Conservation (phyloP, 2,888 invertebrate genomes). For the Coelogynopora nodosa region DNA sequence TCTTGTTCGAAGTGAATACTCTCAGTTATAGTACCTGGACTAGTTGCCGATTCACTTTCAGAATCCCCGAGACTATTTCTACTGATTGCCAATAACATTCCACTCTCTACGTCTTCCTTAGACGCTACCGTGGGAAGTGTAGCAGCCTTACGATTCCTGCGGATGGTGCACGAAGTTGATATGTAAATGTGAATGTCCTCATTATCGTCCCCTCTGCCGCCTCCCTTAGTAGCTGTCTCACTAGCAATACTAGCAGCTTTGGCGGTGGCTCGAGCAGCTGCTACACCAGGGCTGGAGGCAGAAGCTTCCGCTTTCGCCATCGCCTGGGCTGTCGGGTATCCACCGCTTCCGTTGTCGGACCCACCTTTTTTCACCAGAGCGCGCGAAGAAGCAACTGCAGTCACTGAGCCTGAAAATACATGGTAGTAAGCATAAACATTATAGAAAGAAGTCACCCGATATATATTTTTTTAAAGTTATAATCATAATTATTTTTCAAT, state of each 20-base stretch:
- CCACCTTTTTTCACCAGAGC: not conserved
- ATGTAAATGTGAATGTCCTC: slow-evolving; percentile 9
- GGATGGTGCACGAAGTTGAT: slow-evolving; percentile 28
- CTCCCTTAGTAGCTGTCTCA: not conserved
- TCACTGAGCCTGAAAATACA: not conserved
- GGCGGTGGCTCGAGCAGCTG: slow-evolving; percentile 36
- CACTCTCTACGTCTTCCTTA: not conserved
- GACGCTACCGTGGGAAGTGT: not conserved
- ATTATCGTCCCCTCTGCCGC: not conserved
- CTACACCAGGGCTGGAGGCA: not conserved
- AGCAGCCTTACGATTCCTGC: not conserved
- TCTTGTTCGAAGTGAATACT: not conserved
- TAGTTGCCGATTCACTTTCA: too few species aligned
- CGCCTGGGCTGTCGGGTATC: not conserved
- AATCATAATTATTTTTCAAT: not conserved
- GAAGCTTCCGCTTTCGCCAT: slow-evolving; percentile 20
- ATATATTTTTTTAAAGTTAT: too few species aligned
- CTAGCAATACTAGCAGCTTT: slow-evolving; percentile 35
- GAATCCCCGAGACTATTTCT: not conserved
- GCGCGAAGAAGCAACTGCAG: not conserved
- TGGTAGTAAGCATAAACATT: not conserved
- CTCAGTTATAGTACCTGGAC: not conserved
- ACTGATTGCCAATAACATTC: not conserved
- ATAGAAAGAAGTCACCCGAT: not conserved
- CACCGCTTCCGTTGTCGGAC: not conserved